Evolutionary conservation across 2,888 invertebrate genomes (phyloP).

Genomic region (Pyrrhosoma nymphula): DNA sequence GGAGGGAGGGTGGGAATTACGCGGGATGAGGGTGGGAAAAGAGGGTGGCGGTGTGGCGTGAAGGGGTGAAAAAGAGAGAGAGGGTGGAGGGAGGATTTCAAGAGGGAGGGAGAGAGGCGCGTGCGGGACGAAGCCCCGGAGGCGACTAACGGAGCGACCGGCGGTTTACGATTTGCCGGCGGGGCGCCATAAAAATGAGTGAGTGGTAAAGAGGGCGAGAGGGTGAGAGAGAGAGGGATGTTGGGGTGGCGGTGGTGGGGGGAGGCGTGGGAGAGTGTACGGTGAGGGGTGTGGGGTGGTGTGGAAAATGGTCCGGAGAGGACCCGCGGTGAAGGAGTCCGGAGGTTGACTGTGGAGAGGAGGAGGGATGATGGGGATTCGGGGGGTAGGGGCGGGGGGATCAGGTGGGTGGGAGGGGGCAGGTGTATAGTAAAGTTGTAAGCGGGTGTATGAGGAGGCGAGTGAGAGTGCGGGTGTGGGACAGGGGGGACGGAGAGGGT

Average conservation of each 20-base stretch:
- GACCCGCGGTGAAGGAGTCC: not conserved
- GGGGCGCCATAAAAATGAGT: slow-evolving; percentile 62
- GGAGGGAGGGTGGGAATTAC: not conserved
- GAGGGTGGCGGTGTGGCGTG: not conserved
- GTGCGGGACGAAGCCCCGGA: slow-evolving; percentile 49
- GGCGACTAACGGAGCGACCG: slow-evolving; percentile 62
- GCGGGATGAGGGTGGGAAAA: not conserved
- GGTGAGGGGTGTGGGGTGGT: too few relatives aligned
- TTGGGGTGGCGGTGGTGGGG: not conserved
- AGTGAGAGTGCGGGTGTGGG: not conserved
- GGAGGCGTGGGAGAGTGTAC: not conserved
- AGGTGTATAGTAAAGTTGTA: slow-evolving; percentile 4
- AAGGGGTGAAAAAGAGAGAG: not conserved
- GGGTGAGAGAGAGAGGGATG: slow-evolving; percentile 33
- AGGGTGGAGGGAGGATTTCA: not conserved
- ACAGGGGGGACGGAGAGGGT: not conserved
- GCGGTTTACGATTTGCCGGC: slow-evolving; percentile 64
- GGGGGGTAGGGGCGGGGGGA: not conserved
- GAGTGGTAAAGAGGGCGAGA: slow-evolving; percentile 37
- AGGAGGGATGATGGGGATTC: slow-evolving; percentile 18
- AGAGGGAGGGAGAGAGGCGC: not conserved
- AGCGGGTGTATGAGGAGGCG: not conserved
- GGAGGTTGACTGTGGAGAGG: slow-evolving; percentile 23
- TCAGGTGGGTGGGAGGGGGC: not conserved
- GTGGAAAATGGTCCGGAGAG: not conserved